These are phyloP conservation scores for Pogonus chalceus DNA, from an alignment of 1,140 invertebrate species.

Conservation along the genomic window DNA sequence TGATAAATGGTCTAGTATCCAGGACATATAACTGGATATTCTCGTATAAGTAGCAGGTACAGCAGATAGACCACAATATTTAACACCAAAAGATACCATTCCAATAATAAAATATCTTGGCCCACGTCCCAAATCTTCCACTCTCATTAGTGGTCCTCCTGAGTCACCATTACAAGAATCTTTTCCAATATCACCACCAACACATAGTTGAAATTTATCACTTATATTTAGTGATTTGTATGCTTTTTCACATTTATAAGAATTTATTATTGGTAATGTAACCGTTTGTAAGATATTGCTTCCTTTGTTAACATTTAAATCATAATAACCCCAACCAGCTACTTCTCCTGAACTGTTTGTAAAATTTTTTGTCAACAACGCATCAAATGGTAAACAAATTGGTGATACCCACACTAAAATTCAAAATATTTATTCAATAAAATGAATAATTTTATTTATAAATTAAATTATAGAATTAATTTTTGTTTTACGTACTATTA, in stretches of 20 bases:
- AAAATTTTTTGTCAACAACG: conserved; percentile 26
- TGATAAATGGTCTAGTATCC: no score
- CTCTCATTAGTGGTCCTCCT: conserved; percentile 53
- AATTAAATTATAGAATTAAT: no score
- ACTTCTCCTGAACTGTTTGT: conserved; percentile 36
- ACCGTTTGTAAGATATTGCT: conserved; percentile 31
- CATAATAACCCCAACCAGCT: conserved; percentile 38
- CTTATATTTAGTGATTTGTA: conserved; percentile 12
- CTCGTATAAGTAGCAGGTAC: conserved; percentile 42
- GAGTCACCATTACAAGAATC: conserved; percentile 46
- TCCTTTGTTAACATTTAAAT: conserved; percentile 14
- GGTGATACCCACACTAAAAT: conserved; percentile 36
- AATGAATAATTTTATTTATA: no score
- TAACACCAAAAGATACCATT: conserved; percentile 54
- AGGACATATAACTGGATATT: conserved; percentile 36
- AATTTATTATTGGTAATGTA: conserved; percentile 37
- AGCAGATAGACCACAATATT: conserved; percentile 36
- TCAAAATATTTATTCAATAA: no score
- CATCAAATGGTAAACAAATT: conserved; percentile 39
- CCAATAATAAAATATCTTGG: conserved; percentile 44
- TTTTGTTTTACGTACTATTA: no score
- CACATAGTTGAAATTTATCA: conserved; percentile 22
- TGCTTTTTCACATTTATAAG: conserved; percentile 30
- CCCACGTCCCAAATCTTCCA: conserved; percentile 29
- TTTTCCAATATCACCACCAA: conserved; percentile 23